These are phyloP conservation scores for Hyaena hyaena DNA, from an alignment of 2,113 vertebrate species.

Conservation along the genomic window DNA sequence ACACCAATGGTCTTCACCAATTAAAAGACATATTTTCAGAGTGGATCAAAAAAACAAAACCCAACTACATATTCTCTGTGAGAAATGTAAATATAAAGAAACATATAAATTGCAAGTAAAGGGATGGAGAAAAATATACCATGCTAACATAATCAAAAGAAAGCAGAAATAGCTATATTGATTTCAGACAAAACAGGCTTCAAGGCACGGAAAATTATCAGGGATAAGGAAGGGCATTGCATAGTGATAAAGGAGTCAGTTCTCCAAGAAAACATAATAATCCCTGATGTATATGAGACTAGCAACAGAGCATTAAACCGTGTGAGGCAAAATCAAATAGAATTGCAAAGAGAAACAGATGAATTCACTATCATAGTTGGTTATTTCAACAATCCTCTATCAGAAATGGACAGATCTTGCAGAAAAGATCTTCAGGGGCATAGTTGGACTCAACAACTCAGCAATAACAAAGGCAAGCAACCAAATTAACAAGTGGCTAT, in stretches of 20 bases:
- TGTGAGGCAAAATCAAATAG: not conserved
- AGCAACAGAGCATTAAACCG: not conserved
- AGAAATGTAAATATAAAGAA: conserved; percentile 9
- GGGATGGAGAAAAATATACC: not conserved
- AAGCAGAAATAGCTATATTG: not conserved
- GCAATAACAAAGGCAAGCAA: not conserved
- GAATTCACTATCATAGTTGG: not conserved
- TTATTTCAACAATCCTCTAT: not conserved
- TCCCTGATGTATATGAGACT: not conserved
- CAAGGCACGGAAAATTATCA: not conserved
- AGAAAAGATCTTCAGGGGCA: not conserved
- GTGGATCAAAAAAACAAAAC: not conserved
- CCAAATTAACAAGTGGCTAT: not conserved
- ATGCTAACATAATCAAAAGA: not conserved
- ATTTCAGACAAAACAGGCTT: not conserved
- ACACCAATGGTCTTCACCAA: not conserved
- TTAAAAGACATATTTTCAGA: not conserved
- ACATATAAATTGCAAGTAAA: not conserved
- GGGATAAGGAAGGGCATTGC: not conserved
- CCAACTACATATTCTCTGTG: not conserved
- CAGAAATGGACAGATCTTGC: not conserved
- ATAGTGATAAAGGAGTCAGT: not conserved
- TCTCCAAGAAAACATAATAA: not conserved
- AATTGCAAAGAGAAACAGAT: not conserved
- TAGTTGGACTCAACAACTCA: not conserved